phyloP scores from a whole-genome alignment of 2,888 invertebrate genomes.

The Mythimna lalbum region DNA sequence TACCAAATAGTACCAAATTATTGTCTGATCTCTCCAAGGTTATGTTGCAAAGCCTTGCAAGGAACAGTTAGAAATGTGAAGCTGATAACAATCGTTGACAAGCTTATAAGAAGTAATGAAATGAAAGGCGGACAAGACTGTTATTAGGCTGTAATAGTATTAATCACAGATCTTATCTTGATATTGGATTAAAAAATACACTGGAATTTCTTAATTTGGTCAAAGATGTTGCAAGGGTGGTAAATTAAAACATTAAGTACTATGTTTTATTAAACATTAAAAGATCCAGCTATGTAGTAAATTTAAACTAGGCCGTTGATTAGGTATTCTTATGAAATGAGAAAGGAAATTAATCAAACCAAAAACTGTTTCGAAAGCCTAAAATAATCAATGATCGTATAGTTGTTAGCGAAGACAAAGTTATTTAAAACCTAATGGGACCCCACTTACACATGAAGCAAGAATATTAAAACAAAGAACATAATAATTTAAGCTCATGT shows the following conservation, averaged over 20 bases:
- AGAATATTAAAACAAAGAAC: conserved; percentile 4
- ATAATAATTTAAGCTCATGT: neutral
- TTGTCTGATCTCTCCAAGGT: conserved; percentile 57
- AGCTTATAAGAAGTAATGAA: conserved; percentile 21
- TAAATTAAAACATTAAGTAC: neutral
- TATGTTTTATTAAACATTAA: neutral
- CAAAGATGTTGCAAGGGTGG: neutral
- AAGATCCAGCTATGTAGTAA: neutral
- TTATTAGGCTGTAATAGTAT: conserved; percentile 8
- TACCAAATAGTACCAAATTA: conserved; percentile 63
- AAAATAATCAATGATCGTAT: neutral
- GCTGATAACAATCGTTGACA: conserved; percentile 51
- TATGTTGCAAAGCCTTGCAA: conserved; percentile 49
- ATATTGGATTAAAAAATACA: neutral
- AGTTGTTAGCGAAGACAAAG: neutral
- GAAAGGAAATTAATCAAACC: neutral
- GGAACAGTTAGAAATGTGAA: conserved; percentile 39
- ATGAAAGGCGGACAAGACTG: neutral
- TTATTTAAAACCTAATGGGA: neutral
- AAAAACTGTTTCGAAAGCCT: neutral
- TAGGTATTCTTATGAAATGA: neutral
- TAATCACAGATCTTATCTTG: conserved; percentile 1
- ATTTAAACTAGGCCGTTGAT: neutral
- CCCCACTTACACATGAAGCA: neutral
- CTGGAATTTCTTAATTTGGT: neutral